Evolutionary conservation across 2,888 invertebrate species (phyloP).

Genomic region (Temnothorax unifasciatus): DNA sequence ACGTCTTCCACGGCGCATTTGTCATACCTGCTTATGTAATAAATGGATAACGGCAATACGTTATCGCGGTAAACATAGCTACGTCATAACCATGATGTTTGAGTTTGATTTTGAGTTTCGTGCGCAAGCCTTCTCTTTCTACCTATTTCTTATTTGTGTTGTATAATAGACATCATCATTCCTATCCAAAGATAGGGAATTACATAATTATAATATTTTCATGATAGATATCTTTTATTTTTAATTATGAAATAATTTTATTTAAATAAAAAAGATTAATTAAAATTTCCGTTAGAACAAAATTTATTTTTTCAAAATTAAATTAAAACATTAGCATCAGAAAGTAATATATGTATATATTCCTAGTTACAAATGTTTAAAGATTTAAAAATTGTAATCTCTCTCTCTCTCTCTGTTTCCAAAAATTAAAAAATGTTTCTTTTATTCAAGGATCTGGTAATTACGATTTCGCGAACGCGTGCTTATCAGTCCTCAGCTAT

Average conservation of each 20-base stretch:
- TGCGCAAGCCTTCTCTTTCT: not conserved
- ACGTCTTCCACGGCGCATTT: not conserved
- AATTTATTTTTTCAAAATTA: constrained; percentile 6
- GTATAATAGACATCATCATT: not conserved
- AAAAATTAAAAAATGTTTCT: not conserved
- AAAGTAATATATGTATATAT: not conserved
- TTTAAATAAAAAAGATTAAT: not conserved
- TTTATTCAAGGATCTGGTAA: not conserved
- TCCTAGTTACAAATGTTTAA: not conserved
- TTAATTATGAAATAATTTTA: not conserved
- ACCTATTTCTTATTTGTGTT: not conserved
- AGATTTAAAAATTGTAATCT: not conserved
- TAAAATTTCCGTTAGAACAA: not conserved
- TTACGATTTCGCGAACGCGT: not conserved
- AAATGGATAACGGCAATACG: constrained; percentile 12
- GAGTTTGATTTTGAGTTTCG: not conserved
- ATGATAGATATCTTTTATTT: not conserved
- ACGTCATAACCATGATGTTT: constrained; percentile 8
- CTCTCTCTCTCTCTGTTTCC: not conserved
- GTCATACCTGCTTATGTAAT: constrained; percentile 22
- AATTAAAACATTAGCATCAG: not conserved
- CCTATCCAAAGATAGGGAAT: not conserved
- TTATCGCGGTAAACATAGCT: constrained; percentile 21
- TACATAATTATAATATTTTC: not conserved
- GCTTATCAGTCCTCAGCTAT: not conserved